These are phyloP conservation scores for Pseudopleuronectes americanus DNA, from an alignment of 2,797 vertebrate species.

Conservation along the genomic window DNA sequence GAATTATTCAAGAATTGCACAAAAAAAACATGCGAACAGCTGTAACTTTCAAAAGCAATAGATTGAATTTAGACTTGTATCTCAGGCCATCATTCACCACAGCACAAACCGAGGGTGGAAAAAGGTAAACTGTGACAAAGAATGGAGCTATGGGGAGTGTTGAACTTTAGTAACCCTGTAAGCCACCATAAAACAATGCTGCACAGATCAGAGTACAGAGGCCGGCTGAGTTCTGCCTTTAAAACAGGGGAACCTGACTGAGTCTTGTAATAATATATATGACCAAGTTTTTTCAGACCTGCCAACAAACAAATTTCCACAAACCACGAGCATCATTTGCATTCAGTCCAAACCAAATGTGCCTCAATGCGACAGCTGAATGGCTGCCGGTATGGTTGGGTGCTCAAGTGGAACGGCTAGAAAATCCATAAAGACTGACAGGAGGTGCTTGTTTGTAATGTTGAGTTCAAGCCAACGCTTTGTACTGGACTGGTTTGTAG, in stretches of 20 bases:
- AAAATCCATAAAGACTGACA: not conserved
- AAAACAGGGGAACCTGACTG: not conserved
- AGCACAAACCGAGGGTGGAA: not conserved
- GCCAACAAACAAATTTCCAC: constrained; percentile 9
- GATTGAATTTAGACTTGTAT: not conserved
- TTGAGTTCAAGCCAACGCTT: not conserved
- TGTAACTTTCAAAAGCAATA: not conserved
- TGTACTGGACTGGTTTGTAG: constrained; percentile 6
- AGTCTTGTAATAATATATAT: not conserved
- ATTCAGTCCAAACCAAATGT: constrained; percentile 29
- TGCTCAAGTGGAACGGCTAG: constrained; percentile 40
- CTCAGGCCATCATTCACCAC: not conserved
- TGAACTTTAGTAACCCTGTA: constrained; percentile 53
- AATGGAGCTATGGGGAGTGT: not conserved
- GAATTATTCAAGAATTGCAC: not conserved
- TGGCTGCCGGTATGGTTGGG: not conserved
- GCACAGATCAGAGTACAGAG: constrained; percentile 22
- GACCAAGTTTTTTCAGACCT: not conserved
- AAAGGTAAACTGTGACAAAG: constrained; percentile 3
- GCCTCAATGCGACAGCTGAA: constrained; percentile 33
- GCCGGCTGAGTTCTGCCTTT: not conserved
- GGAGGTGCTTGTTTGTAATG: not conserved
- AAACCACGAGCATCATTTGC: constrained; percentile 35
- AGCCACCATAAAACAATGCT: constrained; percentile 19
- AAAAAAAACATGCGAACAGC: not conserved